Conservation (phyloP, 2,888 invertebrate genomes). For the Callyntrura guangdongensis region DNA sequence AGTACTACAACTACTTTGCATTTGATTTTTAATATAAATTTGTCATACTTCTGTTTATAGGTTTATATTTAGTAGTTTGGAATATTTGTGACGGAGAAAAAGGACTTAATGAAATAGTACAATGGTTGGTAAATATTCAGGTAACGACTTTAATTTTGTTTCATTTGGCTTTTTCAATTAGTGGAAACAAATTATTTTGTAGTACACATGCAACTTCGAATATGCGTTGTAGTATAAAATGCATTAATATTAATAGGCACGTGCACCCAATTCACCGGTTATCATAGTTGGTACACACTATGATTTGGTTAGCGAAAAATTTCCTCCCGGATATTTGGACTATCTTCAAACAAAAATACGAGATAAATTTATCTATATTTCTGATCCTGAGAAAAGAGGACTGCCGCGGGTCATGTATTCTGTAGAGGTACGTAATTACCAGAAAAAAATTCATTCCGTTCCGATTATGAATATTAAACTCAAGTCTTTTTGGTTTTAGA, state of each 20-base stretch:
- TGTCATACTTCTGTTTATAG: no score
- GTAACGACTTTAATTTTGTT: constrained; percentile 85
- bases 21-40: no score
- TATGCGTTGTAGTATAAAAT: background rate
- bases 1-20: no score
- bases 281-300: constrained; percentile 98
- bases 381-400: constrained; percentile 98
- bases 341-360: constrained; percentile 95
- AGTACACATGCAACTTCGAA: background rate
- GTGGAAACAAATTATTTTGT: background rate
- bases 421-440: constrained; percentile 90
- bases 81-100: constrained; percentile 95
- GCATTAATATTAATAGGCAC: constrained; percentile 88
- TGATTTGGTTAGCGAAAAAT: constrained; percentile 92
- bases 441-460: background rate
- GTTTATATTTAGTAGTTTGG: constrained; percentile 97
- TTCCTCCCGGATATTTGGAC: constrained; percentile 88
- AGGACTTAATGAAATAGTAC: constrained; percentile 95
- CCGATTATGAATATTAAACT: no score
- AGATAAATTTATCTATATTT: constrained; percentile 94
- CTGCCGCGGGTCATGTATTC: constrained; percentile 97
- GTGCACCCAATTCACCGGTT: constrained; percentile 98
- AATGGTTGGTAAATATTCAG: constrained; percentile 98
- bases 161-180: background rate
- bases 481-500: constrained; percentile 73